These are phyloP conservation scores for Netelia melanura DNA, from an alignment of 2,888 invertebrate species.

Conservation along the genomic window DNA sequence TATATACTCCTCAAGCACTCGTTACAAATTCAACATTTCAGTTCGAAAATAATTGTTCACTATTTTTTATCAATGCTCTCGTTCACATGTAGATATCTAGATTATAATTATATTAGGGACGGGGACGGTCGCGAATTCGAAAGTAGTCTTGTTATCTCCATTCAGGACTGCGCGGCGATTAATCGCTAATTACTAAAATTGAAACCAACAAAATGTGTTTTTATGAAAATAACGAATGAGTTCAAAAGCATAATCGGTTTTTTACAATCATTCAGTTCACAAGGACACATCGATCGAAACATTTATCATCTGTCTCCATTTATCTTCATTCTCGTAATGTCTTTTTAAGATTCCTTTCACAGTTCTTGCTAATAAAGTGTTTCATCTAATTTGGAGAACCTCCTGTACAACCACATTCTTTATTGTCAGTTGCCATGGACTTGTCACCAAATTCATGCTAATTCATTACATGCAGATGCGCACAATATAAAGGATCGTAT, in stretches of 20 bases:
- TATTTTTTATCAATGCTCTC: slow-evolving; percentile 63
- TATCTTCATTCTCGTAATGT: background rate
- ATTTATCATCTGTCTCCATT: slow-evolving; percentile 31
- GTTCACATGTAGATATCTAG: slow-evolving; percentile 66
- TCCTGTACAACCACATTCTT: slow-evolving; percentile 76
- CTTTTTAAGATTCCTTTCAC: slow-evolving; percentile 11
- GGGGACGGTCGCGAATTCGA: slow-evolving; percentile 71
- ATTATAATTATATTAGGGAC: slow-evolving; percentile 68
- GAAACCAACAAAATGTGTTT: slow-evolving; percentile 24
- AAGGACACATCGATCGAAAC: slow-evolving; percentile 56
- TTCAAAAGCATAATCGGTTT: slow-evolving; percentile 47
- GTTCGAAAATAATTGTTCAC: slow-evolving; percentile 70
- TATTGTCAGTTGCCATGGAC: slow-evolving; percentile 82
- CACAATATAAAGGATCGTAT: slow-evolving; percentile 37
- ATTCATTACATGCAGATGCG: slow-evolving; percentile 62
- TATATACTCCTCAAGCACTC: slow-evolving; percentile 56
- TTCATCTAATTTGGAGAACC: slow-evolving; percentile 65
- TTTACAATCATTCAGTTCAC: slow-evolving; percentile 46
- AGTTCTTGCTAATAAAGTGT: slow-evolving; percentile 59
- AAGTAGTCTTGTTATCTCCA: slow-evolving; percentile 64
- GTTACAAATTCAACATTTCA: slow-evolving; percentile 59
- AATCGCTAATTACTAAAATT: slow-evolving; percentile 31
- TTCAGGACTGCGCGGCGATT: slow-evolving; percentile 59
- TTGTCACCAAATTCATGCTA: slow-evolving; percentile 73
- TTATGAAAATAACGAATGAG: slow-evolving; percentile 24